phyloP scores from a whole-genome alignment of 2,113 vertebrate genomes.

The Percopsis transmontana region DNA sequence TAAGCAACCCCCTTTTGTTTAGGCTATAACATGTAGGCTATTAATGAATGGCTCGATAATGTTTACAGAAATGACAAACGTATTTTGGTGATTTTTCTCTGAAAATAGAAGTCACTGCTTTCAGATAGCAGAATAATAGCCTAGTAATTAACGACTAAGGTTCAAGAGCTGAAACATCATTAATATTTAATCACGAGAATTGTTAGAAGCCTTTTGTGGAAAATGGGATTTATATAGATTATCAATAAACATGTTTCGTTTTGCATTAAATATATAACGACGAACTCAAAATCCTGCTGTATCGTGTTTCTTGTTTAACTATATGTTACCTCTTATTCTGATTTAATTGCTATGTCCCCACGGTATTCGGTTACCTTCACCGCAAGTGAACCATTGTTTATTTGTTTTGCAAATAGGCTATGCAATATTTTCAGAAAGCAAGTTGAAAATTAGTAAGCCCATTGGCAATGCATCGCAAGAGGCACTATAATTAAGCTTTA shows the following conservation, averaged over 20 bases:
- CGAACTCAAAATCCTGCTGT: slow-evolving; percentile 54
- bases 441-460: slow-evolving; percentile 74
- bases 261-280: slow-evolving; percentile 60
- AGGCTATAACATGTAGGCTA: slow-evolving; percentile 2
- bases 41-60: slow-evolving; percentile 25
- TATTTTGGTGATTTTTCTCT: slow-evolving; percentile 3
- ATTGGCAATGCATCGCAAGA: slow-evolving; percentile 66
- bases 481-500: slow-evolving; percentile 73
- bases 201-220: slow-evolving; percentile 64
- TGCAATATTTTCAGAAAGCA: slow-evolving; percentile 52
- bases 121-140: slow-evolving; percentile 46
- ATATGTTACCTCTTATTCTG: slow-evolving; percentile 47
- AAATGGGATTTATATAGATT: slow-evolving; percentile 74
- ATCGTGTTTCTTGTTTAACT: slow-evolving; percentile 58
- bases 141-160: slow-evolving; percentile 69
- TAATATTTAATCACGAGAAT: slow-evolving; percentile 76
- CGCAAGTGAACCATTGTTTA: slow-evolving; percentile 63
- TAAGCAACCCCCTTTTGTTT: slow-evolving; percentile 11
- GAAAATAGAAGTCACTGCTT: slow-evolving; percentile 43
- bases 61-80: slow-evolving; percentile 2
- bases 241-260: slow-evolving; percentile 77
- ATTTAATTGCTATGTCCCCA: slow-evolving; percentile 60
- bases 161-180: slow-evolving; percentile 62
- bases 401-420: slow-evolving; percentile 72
- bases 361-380: slow-evolving; percentile 52